Percentiles rank a stretch among this genome's conserved stretches.
Evolutionary conservation across 1,140 invertebrate genomes (phyloP).

Genomic region (Drosophila jambulina): DNA sequence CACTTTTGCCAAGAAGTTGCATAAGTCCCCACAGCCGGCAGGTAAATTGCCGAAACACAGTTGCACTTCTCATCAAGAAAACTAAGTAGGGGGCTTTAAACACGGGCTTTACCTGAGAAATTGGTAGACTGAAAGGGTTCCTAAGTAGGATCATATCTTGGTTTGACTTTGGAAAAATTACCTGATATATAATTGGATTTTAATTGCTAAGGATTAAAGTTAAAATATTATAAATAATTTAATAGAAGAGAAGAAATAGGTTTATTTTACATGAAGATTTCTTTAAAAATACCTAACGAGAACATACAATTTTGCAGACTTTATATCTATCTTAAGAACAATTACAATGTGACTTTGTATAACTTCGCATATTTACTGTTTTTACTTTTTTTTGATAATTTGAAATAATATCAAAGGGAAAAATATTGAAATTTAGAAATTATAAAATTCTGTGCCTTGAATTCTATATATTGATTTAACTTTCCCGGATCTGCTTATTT

Average conservation of each 20-base stretch:
- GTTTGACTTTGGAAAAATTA: neutral
- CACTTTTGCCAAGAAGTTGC: conserved; percentile 50
- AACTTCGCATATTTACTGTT: no score
- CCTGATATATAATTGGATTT: neutral
- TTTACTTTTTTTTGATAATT: no score
- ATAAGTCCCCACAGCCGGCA: conserved; percentile 33
- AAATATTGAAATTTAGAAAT: no score
- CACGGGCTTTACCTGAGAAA: neutral
- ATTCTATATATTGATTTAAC: no score
- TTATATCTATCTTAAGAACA: no score
- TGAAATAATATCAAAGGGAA: no score
- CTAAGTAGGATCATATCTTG: neutral
- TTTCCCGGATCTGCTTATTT: neutral
- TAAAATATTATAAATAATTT: neutral
- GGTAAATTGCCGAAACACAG: conserved; percentile 19
- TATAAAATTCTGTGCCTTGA: no score
- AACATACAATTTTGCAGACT: no score
- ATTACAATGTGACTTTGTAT: no score
- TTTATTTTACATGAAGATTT: no score
- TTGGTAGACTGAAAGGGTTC: neutral
- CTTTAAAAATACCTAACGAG: no score
- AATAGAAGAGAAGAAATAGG: no score
- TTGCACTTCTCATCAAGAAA: conserved; percentile 24
- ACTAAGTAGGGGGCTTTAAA: neutral
- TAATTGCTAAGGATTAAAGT: neutral